Conservation (phyloP, 1,140 invertebrate genomes). For the Orius insidiosus region DNA sequence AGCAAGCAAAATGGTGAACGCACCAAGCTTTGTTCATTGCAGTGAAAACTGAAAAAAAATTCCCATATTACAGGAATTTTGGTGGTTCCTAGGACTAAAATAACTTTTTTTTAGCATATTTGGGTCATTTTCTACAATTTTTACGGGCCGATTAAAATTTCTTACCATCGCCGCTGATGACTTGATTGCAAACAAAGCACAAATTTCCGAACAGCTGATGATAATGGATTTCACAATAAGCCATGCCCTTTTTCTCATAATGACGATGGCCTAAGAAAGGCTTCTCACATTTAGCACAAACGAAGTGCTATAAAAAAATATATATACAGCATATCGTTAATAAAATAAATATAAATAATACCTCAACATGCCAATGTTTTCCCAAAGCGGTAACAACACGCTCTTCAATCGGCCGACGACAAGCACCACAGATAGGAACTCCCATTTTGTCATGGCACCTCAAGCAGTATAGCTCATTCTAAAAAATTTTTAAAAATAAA, state of each 20-base stretch:
- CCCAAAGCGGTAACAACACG: conserved; percentile 92
- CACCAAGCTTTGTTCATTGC: conserved; percentile 99
- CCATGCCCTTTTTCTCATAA: conserved; percentile 96
- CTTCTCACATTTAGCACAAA: conserved; percentile 98
- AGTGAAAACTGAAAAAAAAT: conserved; percentile 74
- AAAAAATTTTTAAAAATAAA: conserved; percentile 24
- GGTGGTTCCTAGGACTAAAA: too few species aligned
- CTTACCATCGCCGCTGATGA: conserved; percentile 95
- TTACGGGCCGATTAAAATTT: conserved; percentile 34
- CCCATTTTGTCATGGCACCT: conserved; percentile 99
- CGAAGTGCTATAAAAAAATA: conserved; percentile 68
- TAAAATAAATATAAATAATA: conserved; percentile 22
- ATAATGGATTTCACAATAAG: conserved; percentile 98
- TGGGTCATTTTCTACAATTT: too few species aligned
- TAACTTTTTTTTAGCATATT: too few species aligned
- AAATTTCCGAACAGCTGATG: conserved; percentile 97
- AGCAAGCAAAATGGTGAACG: conserved; percentile 97
- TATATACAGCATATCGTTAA: not conserved
- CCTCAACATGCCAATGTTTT: conserved; percentile 98
- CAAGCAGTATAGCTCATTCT: conserved; percentile 92
- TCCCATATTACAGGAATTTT: too few species aligned
- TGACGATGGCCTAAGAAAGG: conserved; percentile 97
- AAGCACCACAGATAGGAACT: conserved; percentile 91
- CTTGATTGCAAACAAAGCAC: conserved; percentile 97
- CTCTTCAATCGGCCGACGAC: conserved; percentile 90